Conservation (phyloP, 2,888 invertebrate species). For the Pristionchus arcanus region DNA sequence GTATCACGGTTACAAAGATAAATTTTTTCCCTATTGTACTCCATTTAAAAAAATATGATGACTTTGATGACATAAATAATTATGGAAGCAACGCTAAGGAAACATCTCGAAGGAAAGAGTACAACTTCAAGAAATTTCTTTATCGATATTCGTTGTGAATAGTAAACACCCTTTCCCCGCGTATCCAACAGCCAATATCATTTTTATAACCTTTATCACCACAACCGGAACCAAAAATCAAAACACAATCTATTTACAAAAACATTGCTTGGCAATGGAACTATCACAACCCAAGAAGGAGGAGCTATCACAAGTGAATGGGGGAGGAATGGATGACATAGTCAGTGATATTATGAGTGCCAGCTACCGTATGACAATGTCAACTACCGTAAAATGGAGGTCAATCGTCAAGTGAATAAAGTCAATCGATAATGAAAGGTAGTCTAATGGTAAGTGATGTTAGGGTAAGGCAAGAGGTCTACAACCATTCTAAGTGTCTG, state of each 20-base stretch:
- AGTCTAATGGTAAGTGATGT: neutral
- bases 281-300: slow-evolving; percentile 45
- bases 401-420: slow-evolving; percentile 27
- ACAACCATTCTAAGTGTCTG: neutral
- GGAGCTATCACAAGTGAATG: slow-evolving; percentile 31
- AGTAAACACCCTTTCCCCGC: neutral
- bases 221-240: slow-evolving; percentile 39
- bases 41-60: neutral
- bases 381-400: too few relatives aligned
- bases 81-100: too few relatives aligned
- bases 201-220: slow-evolving; percentile 28
- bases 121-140: neutral
- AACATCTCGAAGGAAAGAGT: neutral
- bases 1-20: too few relatives aligned
- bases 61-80: too few relatives aligned
- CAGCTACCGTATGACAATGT: slow-evolving; percentile 33
- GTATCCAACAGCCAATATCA: neutral
- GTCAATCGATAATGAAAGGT: neutral
- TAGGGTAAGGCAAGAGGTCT: slow-evolving; percentile 24
- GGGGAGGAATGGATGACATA: slow-evolving; percentile 18
- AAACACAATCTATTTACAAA: neutral
- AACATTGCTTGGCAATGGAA: slow-evolving; percentile 15
- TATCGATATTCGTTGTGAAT: neutral
- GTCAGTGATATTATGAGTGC: slow-evolving; percentile 6
- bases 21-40: too few relatives aligned